Evolutionary conservation across 2,888 invertebrate genomes (phyloP).

Genomic region (Agonum fuliginosum): DNA sequence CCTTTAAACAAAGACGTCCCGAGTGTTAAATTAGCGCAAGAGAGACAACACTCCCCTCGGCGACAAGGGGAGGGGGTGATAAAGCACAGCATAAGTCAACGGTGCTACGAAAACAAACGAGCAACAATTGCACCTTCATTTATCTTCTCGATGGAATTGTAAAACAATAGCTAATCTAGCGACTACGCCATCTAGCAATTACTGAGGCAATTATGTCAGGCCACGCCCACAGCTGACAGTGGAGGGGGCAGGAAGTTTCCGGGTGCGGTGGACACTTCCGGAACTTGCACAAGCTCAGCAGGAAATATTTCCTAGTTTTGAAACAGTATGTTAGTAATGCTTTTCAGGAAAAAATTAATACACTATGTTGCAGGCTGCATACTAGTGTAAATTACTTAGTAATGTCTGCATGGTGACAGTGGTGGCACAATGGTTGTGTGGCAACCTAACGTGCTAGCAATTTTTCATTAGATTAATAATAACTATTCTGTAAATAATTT

Average conservation of each 20-base stretch:
- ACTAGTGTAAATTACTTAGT: too few relatives aligned
- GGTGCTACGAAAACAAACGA: conserved; percentile 71
- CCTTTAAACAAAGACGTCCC: conserved; percentile 1
- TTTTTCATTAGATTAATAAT: too few relatives aligned
- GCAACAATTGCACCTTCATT: conserved; percentile 72
- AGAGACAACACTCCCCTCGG: conserved; percentile 9
- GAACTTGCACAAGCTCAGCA: too few relatives aligned
- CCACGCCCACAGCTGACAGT: background rate
- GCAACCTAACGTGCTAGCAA: too few relatives aligned
- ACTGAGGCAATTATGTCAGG: conserved; percentile 69
- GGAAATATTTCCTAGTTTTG: too few relatives aligned
- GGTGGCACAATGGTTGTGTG: too few relatives aligned
- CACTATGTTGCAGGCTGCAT: too few relatives aligned
- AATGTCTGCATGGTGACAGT: too few relatives aligned
- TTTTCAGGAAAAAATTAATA: too few relatives aligned
- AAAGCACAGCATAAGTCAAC: conserved; percentile 69
- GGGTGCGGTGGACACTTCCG: too few relatives aligned
- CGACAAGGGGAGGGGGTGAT: conserved; percentile 64
- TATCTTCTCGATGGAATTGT: conserved; percentile 70
- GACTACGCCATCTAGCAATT: conserved; percentile 71
- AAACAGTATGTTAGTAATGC: too few relatives aligned
- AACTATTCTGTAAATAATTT: too few relatives aligned
- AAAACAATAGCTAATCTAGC: conserved; percentile 72
- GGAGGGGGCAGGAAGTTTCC: background rate
- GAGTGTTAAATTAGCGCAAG: conserved; percentile 9